Evolutionary conservation across 2,113 vertebrate genomes (phyloP).

Genomic region (Sinocyclocheilus maitianheensis): DNA sequence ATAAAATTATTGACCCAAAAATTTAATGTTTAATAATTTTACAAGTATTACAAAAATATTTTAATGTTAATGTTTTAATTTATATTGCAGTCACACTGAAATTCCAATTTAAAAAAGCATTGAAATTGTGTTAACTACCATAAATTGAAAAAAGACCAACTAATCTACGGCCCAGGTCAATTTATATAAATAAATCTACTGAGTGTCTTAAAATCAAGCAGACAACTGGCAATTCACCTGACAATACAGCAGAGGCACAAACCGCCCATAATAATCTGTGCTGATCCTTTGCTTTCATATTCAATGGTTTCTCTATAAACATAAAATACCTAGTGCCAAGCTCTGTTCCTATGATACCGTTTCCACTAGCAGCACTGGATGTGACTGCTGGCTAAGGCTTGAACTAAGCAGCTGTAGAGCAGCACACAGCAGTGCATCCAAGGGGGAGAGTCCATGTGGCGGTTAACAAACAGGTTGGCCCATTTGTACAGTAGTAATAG

Average conservation of each 20-base stretch:
- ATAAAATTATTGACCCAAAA: neutral
- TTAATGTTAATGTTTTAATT: too few relatives aligned
- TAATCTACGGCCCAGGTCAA: too few relatives aligned
- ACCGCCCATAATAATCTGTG: neutral
- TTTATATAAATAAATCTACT: neutral
- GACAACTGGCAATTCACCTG: neutral
- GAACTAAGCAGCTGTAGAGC: neutral
- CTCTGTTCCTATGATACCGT: neutral
- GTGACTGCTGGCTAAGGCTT: neutral
- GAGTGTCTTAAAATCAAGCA: neutral
- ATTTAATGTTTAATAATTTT: neutral
- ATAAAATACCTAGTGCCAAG: neutral
- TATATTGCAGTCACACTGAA: too few relatives aligned
- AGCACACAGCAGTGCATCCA: too few relatives aligned
- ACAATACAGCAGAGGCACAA: neutral
- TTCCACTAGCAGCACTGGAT: neutral
- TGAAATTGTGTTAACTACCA: neutral
- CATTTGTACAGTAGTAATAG: constrained; percentile 37
- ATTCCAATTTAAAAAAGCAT: too few relatives aligned
- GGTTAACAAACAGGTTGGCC: constrained; percentile 43
- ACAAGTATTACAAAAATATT: neutral
- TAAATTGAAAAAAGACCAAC: neutral
- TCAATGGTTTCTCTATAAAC: neutral
- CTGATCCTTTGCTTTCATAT: constrained; percentile 30
- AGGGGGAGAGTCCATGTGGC: constrained; percentile 2